These are phyloP conservation scores for Chlorodrepanis virens DNA, from an alignment of 2,113 vertebrate genomes.

Conservation along the genomic window DNA sequence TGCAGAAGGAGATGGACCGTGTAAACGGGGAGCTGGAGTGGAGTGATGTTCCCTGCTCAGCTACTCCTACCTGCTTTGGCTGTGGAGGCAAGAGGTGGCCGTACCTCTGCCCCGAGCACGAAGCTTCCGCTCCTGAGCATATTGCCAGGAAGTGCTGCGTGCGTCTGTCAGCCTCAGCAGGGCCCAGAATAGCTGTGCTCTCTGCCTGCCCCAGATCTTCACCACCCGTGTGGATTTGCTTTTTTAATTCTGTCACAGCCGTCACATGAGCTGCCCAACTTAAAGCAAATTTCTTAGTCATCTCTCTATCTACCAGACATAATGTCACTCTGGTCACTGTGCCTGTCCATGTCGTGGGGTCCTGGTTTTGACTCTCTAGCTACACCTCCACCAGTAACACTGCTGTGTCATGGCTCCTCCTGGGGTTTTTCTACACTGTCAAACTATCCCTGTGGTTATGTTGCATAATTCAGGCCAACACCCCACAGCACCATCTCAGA, in stretches of 20 bases:
- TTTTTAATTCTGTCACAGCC: background rate
- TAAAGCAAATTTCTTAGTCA: background rate
- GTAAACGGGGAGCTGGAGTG: rapidly evolving
- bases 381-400: background rate
- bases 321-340: rapidly evolving
- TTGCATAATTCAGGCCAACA: rapidly evolving
- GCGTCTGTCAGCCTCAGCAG: background rate
- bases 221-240: background rate
- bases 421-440: background rate
- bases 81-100: background rate
- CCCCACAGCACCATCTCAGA: rapidly evolving
- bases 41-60: rapidly evolving
- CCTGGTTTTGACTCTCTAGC: background rate
- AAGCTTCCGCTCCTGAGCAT: background rate
- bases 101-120: background rate
- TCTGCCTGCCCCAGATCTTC: background rate
- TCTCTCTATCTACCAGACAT: background rate
- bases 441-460: background rate
- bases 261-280: background rate
- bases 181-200: background rate
- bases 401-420: background rate
- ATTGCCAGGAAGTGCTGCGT: background rate
- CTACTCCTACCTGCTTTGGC: background rate
- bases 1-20: background rate
- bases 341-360: rapidly evolving